Evolutionary conservation across 2,888 invertebrate genomes (phyloP), one percentile per base, ranked within the genome.

Genomic region (Abrostola triplasia): DNA sequence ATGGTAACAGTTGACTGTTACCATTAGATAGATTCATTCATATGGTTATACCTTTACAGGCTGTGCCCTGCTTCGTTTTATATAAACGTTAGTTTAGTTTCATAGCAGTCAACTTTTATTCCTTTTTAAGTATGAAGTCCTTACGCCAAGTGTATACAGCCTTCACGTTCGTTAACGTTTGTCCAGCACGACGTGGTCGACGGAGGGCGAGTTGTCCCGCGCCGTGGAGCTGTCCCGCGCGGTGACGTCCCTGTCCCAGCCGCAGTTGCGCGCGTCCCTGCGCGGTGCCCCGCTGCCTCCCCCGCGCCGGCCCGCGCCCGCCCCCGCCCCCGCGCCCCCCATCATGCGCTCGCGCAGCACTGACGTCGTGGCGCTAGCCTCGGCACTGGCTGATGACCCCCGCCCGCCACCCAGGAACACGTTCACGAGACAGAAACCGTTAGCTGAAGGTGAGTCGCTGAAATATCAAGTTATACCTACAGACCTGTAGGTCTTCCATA

Each of bases 141-240:
- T 24, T 24, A 24, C 24, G 4, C 24, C 24, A 24, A 2, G 24
- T 4, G 24, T 24, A 24, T 24, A 40, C 24, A 10, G 35, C 48
- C 7, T 44, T 41, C 6, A 11, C 2, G 38, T 40, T 36, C 5
- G 9, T 7, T 60, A 47, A 50, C 59, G 8, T 65, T 42, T 71
- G 0, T 73, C 0, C 84, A 95, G 95, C 57, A 91, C 93, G 12
- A 94, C 92, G 85, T 95, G 94, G 94, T 88, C 93, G 0, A 92
- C 90, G 56, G 94, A 94, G 70, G 92, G 93, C 5, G 70, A 71
- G 12, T 66, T 92, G 1, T 67, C 86, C 1, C 90, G 92, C 5
- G 82, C 89, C 1, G 55, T 78, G 7, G 76, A 77, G 10, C 71
- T 92, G 6, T 65, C 86, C 0, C 90, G 92, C n/a, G 82, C 89